Percentiles rank a stretch among this genome's conserved stretches.
Conservation (phyloP, 2,888 invertebrate genomes). For the Tipula vernalis region DNA sequence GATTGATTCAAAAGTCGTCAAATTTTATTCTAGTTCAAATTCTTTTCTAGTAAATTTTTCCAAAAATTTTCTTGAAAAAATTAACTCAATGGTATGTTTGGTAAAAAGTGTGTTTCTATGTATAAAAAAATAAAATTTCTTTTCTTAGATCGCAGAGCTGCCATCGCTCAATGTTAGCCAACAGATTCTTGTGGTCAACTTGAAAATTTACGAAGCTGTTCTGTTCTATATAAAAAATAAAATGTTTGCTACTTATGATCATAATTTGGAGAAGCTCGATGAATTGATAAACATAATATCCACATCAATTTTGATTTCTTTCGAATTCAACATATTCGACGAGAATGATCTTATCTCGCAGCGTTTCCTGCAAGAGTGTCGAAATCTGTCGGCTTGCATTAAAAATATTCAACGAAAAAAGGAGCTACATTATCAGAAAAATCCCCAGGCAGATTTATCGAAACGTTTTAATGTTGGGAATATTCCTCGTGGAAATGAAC, state of each 20-base stretch:
- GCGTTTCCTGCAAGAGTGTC: not conserved
- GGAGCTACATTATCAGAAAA: not conserved
- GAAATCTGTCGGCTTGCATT: not conserved
- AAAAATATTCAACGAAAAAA: slow-evolving; percentile 4
- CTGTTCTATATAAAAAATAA: not conserved
- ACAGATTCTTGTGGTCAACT: not conserved
- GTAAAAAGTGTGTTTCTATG: not conserved
- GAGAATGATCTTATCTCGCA: not conserved
- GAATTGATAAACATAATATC: not conserved
- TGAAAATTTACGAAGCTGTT: not conserved
- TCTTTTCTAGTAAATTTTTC: not conserved
- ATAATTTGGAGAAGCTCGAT: not conserved
- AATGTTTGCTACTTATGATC: not conserved
- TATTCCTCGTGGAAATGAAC: not conserved
- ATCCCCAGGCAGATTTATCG: not conserved
- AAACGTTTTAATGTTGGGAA: not conserved
- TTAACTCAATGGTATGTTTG: not conserved
- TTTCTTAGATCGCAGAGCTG: not conserved
- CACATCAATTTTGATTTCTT: not conserved
- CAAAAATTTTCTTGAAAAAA: not conserved
- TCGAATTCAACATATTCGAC: not conserved
- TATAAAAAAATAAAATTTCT: not conserved
- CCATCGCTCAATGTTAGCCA: not conserved
- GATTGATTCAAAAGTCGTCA: not conserved
- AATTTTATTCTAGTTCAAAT: not conserved